Evolutionary conservation across 1,140 invertebrate species (phyloP).

Genomic region (Monomorium pharaonis): DNA sequence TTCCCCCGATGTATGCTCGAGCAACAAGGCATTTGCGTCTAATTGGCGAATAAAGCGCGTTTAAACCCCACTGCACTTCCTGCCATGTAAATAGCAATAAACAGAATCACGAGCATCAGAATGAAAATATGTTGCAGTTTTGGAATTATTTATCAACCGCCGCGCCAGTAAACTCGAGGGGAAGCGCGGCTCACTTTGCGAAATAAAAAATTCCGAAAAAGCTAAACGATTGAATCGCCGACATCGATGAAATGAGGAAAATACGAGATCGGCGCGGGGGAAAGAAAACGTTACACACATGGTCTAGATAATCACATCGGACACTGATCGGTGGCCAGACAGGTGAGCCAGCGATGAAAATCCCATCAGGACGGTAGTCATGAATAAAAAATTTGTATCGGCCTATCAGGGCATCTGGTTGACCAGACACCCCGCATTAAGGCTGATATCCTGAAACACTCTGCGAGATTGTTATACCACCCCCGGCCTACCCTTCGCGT

Average conservation of each 20-base stretch:
- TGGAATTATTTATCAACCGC: constrained; percentile 31
- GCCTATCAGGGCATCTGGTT: constrained; percentile 79
- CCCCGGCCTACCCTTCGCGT: constrained; percentile 60
- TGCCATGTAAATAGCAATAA: constrained; percentile 20
- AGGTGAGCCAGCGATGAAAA: constrained; percentile 77
- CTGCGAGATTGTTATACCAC: constrained; percentile 80
- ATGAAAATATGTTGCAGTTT: not conserved
- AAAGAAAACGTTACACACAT: not conserved
- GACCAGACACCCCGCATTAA: constrained; percentile 79
- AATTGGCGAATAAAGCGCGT: constrained; percentile 44
- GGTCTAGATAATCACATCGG: constrained; percentile 67
- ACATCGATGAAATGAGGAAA: constrained; percentile 59
- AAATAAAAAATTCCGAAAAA: constrained; percentile 27
- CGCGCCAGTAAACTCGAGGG: not conserved
- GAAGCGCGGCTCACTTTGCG: not conserved
- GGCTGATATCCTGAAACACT: constrained; percentile 81
- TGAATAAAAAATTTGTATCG: constrained; percentile 79
- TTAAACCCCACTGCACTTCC: not conserved
- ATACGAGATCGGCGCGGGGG: constrained; percentile 32
- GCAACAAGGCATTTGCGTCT: constrained; percentile 26
- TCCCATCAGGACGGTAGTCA: constrained; percentile 73
- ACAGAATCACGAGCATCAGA: not conserved
- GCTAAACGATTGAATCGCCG: constrained; percentile 18
- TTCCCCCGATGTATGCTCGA: not conserved
- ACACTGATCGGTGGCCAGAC: constrained; percentile 74